Base-by-base conservation (phyloP, 2,113 vertebrate genomes). In the Cromileptes altivelis region DNA sequence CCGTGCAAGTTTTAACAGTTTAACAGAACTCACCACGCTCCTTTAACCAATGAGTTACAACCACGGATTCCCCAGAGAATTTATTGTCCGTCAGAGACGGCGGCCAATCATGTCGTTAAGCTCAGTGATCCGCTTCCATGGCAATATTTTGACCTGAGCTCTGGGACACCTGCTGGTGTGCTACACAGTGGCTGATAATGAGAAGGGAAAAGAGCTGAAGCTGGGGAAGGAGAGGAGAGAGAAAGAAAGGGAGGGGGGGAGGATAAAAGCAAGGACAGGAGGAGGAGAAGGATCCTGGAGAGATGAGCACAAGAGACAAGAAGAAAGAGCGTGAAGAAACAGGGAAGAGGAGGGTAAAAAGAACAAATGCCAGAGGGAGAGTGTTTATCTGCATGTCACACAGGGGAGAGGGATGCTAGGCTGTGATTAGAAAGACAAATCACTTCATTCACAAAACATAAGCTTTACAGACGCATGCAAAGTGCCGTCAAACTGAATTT, bases 321-420 rank as follows among this genome's bases (percentile, higher is more conserved):
- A 50, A 42, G 45, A 49, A 9, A 57, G 55, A 68, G 61, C 3
- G 14, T 68, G 18, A n/a, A 75, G 56, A 75, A 80, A 81, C 42
- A 65, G 40, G 58, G 27, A 30, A 71, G 55, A 78, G 52, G 64
- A 75, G 60, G 58, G 49, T 60, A 61, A 75, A 76, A 71, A 55
- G 77, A 76, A 84, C 57, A 88, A 87, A 90, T 67, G 85, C 87
- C 63, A 75, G 19, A 61, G 47, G 75, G 50, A 81, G 73, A 78
- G 74, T 80, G 84, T 90, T 88, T 88, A 89, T 92, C 84, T 81
- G 81, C 67, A 64, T 80, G 80, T 88, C 83, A 81, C 80, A 70
- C 63, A 33, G 76, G 68, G 78, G 49, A 15, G 52, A 76, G 40
- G 81, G 73, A 78, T 64, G 68, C 25, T 47, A 82, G 47, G 73